Conservation (phyloP, 92 coral and sea anemone species). For the Umimayanthus chanpuru region DNA sequence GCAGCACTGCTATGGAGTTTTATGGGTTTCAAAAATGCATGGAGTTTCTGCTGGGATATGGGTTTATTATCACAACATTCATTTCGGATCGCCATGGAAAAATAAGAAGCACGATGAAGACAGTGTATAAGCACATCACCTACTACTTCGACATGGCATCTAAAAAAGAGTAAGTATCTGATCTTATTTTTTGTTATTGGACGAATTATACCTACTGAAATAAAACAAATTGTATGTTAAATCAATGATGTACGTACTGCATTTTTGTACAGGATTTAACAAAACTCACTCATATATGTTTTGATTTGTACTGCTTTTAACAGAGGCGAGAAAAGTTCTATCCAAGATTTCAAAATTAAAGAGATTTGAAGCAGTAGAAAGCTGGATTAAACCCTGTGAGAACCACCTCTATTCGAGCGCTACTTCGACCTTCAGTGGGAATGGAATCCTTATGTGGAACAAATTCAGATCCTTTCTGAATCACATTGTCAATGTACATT, state of each 20-base stretch:
- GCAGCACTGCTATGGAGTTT: constrained; percentile 26
- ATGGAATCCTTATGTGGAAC: constrained; percentile 52
- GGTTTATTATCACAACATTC: constrained; percentile 7
- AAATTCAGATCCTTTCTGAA: constrained; percentile 55
- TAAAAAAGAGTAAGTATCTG: constrained; percentile 13
- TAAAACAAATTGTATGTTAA: not conserved
- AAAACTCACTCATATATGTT: not conserved
- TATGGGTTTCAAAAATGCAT: constrained; percentile 28
- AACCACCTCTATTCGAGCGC: constrained; percentile 58
- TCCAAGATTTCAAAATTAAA: constrained; percentile 51
- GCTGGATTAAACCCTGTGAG: constrained; percentile 54
- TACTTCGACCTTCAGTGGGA: constrained; percentile 51
- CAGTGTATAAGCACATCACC: constrained; percentile 18
- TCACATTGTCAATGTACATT: constrained; percentile 57
- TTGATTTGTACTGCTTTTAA: not conserved
- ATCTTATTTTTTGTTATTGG: not conserved
- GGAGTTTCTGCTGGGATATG: constrained; percentile 20
- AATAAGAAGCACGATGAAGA: constrained; percentile 20
- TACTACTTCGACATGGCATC: constrained; percentile 28
- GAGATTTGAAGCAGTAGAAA: constrained; percentile 50
- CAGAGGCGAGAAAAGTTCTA: constrained; percentile 56
- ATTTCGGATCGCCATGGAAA: constrained; percentile 36
- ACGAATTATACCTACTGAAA: not conserved
- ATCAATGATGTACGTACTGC: not conserved
- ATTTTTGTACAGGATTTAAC: constrained; percentile 7